Percentiles rank a stretch among this genome's conserved stretches.
phyloP scores from a whole-genome alignment of 2,113 vertebrate genomes.

The Bubo scandiacus region DNA sequence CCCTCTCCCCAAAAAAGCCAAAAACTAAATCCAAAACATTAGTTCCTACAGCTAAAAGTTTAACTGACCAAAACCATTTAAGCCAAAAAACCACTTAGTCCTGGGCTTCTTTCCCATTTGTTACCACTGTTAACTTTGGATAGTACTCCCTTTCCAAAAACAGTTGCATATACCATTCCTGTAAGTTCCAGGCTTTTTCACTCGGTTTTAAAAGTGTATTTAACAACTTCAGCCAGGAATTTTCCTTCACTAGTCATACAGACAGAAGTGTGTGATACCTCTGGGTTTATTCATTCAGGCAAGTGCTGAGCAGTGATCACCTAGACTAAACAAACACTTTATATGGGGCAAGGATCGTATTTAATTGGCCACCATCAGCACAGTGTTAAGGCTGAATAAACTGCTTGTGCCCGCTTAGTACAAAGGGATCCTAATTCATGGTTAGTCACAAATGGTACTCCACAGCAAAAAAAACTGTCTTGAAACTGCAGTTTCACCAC shows the following conservation, averaged over 20 bases:
- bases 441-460: neutral
- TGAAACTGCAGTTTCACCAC: neutral
- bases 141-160: accelerated
- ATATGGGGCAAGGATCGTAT: neutral
- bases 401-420: neutral
- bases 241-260: neutral
- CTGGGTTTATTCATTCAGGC: neutral
- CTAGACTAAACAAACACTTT: neutral
- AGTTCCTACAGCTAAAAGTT: neutral
- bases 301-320: neutral
- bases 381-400: neutral
- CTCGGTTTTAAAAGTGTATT: neutral
- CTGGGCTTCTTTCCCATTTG: neutral
- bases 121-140: neutral
- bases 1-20: accelerated
- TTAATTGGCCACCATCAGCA: neutral
- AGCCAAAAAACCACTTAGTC: neutral
- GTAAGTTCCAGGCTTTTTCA: neutral
- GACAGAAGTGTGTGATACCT: neutral
- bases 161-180: neutral
- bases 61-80: neutral
- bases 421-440: neutral
- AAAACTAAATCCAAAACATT: neutral
- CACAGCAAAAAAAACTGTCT: neutral
- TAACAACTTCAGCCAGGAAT: neutral